These are phyloP conservation scores for Hemithea aestivaria DNA, from an alignment of 2,888 invertebrate species.

Conservation along the genomic window DNA sequence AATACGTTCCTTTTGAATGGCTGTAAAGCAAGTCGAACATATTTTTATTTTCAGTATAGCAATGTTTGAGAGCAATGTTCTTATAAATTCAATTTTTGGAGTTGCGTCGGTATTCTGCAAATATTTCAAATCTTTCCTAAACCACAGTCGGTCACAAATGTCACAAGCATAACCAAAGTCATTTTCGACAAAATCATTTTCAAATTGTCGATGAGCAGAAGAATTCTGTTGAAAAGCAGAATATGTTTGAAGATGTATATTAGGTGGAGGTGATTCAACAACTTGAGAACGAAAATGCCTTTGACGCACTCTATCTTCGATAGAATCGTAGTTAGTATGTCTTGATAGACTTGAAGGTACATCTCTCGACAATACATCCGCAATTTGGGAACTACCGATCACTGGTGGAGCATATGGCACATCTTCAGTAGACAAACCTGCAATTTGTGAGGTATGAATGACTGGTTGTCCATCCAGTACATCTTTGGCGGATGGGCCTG, in stretches of 20 bases:
- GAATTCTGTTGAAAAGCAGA: slow-evolving; percentile 17
- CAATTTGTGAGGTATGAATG: slow-evolving; percentile 24
- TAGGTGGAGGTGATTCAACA: no score
- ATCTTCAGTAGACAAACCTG: slow-evolving; percentile 17
- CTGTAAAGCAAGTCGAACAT: slow-evolving; percentile 21
- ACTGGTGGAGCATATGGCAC: slow-evolving; percentile 9
- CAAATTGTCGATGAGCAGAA: no score
- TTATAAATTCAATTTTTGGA: slow-evolving; percentile 18
- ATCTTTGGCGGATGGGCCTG: slow-evolving; percentile 21
- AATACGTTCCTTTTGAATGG: slow-evolving; percentile 18
- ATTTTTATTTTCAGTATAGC: slow-evolving; percentile 18
- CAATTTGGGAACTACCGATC: slow-evolving; percentile 9
- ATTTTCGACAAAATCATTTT: slow-evolving; percentile 14
- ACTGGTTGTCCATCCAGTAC: slow-evolving; percentile 20
- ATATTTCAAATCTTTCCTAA: no score
- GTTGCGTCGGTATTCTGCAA: background rate
- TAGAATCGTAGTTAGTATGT: slow-evolving; percentile 8
- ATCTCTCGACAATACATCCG: slow-evolving; percentile 6
- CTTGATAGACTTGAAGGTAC: slow-evolving; percentile 7
- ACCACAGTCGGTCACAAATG: no score
- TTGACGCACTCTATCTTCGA: slow-evolving; percentile 1
- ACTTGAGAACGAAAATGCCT: slow-evolving; percentile 22
- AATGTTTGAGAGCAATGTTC: slow-evolving; percentile 17
- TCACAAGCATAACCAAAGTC: no score
- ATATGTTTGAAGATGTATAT: slow-evolving; percentile 15